Evolutionary conservation across 2,888 invertebrate genomes (phyloP).

Genomic region (Ashinkailepas kermadecensis): DNA sequence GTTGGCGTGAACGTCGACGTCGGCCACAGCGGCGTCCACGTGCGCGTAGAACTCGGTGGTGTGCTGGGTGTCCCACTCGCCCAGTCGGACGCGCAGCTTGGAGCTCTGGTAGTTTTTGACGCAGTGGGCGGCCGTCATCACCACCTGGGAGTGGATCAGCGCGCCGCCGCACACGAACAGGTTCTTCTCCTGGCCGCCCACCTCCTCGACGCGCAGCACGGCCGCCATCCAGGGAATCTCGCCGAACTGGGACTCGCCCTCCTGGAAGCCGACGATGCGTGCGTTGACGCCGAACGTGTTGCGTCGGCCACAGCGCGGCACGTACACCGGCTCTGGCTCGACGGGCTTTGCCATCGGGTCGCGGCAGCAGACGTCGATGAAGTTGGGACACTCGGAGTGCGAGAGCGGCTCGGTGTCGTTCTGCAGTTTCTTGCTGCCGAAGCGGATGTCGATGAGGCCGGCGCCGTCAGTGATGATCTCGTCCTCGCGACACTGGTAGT

Average conservation of each 20-base stretch:
- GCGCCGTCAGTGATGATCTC: conserved; percentile 63
- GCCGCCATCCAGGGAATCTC: conserved; percentile 82
- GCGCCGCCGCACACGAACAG: conserved; percentile 73
- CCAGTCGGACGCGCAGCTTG: conserved; percentile 51
- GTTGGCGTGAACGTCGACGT: conserved; percentile 35
- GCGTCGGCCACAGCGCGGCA: conserved; percentile 55
- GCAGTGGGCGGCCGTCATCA: conserved; percentile 75
- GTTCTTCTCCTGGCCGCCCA: conserved; percentile 36
- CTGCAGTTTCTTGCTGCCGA: neutral
- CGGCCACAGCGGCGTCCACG: conserved; percentile 57
- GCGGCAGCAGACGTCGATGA: conserved; percentile 67
- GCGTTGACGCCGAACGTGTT: conserved; percentile 65
- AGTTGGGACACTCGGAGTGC: conserved; percentile 43
- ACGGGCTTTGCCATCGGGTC: conserved; percentile 33
- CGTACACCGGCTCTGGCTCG: conserved; percentile 27
- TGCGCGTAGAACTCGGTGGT: conserved; percentile 59
- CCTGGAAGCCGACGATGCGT: conserved; percentile 54
- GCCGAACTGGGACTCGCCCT: conserved; percentile 53
- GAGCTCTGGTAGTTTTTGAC: conserved; percentile 43
- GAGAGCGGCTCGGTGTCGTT: neutral
- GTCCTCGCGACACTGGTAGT: conserved; percentile 60
- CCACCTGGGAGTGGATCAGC: conserved; percentile 64
- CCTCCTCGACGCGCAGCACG: conserved; percentile 44
- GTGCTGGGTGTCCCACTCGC: conserved; percentile 76
- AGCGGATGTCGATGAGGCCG: conserved; percentile 67